A percentile compares a stretch with the other conserved stretches of the same genome.
These are phyloP conservation scores for Itoplectis maculator DNA, from an alignment of 2,888 invertebrate genomes.

Conservation along the genomic window DNA sequence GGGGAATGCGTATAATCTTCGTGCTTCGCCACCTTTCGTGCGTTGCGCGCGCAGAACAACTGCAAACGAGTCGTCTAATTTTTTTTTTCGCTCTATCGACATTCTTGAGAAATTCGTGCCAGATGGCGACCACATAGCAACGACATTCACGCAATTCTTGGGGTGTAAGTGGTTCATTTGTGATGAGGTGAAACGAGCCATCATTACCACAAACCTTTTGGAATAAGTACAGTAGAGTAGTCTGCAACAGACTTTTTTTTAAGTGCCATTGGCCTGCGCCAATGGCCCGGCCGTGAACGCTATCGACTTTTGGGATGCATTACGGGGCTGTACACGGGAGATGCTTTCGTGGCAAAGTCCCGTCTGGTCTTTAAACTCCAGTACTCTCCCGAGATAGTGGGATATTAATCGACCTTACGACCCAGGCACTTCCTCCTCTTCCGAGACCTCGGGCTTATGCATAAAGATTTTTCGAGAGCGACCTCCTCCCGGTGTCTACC, in stretches of 20 bases:
- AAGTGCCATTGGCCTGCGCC: too few species aligned
- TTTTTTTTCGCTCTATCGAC: not conserved
- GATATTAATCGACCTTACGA: conserved; percentile 58
- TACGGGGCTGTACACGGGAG: not conserved
- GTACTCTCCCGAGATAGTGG: conserved; percentile 39
- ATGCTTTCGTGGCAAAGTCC: conserved; percentile 39
- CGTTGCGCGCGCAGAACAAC: not conserved
- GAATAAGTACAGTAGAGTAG: too few species aligned
- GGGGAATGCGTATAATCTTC: conserved; percentile 46
- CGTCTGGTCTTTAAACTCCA: conserved; percentile 51
- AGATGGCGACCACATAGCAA: not conserved
- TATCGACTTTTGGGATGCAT: conserved; percentile 14
- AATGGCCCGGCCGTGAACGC: conserved; percentile 7
- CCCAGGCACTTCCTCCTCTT: conserved; percentile 47
- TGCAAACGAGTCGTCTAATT: not conserved
- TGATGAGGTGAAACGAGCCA: too few species aligned
- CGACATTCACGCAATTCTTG: not conserved
- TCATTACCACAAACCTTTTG: too few species aligned
- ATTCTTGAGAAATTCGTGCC: not conserved
- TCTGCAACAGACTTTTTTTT: too few species aligned
- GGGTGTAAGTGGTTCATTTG: not conserved
- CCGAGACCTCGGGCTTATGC: conserved; percentile 50
- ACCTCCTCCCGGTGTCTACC: conserved; percentile 16
- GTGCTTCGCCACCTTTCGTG: conserved; percentile 21
- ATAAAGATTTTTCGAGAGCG: conserved; percentile 55